These are phyloP conservation scores for Nixonia krombeini DNA, from an alignment of 1,140 invertebrate genomes.

Conservation along the genomic window DNA sequence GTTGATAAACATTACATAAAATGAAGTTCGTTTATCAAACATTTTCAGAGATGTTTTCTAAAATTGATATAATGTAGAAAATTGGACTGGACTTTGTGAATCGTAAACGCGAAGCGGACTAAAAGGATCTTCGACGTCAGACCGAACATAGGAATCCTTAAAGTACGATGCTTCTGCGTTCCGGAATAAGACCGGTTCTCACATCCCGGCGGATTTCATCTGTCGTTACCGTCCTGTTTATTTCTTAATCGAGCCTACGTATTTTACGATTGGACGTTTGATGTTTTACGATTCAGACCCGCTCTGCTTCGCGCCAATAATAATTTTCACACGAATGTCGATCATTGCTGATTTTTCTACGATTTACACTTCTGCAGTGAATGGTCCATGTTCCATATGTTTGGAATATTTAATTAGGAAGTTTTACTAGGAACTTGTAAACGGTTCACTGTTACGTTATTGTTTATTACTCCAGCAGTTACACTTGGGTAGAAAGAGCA, in stretches of 20 bases:
- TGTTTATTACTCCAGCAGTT: no score
- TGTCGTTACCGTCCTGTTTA: conserved; percentile 30
- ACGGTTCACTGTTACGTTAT: no score
- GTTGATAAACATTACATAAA: no score
- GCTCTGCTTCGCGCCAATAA: background rate
- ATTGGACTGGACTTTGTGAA: conserved; percentile 18
- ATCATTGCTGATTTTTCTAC: conserved; percentile 13
- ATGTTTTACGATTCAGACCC: conserved; percentile 23
- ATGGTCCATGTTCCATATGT: no score
- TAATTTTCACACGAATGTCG: conserved; percentile 14
- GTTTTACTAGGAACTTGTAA: no score
- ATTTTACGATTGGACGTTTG: conserved; percentile 23
- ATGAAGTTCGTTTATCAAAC: no score
- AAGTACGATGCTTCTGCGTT: conserved; percentile 2
- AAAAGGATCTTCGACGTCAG: conserved; percentile 11
- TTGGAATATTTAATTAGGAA: no score
- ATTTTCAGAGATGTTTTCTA: conserved; percentile 7
- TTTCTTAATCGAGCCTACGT: conserved; percentile 36
- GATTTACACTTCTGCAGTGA: no score
- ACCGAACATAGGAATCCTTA: conserved; percentile 10
- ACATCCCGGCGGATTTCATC: conserved; percentile 14
- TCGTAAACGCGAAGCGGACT: conserved; percentile 9
- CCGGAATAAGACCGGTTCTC: conserved; percentile 27
- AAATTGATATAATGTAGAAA: conserved; percentile 29
- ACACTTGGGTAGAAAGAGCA: no score